A percentile compares a stretch with the other conserved stretches of the same genome.
phyloP scores from a whole-genome alignment of 2,888 invertebrate species.

The Chalcis sispes region DNA sequence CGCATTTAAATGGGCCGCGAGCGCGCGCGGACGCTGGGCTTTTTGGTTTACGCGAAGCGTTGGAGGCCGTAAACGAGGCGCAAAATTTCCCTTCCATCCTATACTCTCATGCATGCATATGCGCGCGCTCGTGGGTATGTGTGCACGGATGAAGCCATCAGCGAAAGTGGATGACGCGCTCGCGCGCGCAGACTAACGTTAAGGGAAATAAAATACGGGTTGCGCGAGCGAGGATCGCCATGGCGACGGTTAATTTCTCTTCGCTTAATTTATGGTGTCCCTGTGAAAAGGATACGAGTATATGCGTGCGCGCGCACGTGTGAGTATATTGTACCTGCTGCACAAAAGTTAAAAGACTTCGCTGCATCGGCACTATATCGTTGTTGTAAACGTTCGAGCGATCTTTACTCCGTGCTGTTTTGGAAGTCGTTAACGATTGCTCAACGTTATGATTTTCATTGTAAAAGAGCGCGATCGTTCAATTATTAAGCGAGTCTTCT shows the following conservation, averaged over 20 bases:
- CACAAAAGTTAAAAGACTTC: background rate
- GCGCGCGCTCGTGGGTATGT: too few relatives aligned
- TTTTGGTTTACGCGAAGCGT: slow-evolving; percentile 11
- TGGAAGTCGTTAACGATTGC: too few relatives aligned
- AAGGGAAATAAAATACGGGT: slow-evolving; percentile 64
- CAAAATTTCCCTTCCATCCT: slow-evolving; percentile 59
- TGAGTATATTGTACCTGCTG: slow-evolving; percentile 32
- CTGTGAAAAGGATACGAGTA: slow-evolving; percentile 64
- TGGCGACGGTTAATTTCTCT: slow-evolving; percentile 67
- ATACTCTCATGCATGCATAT: too few relatives aligned
- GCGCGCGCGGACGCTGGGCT: slow-evolving; percentile 8
- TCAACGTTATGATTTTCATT: too few relatives aligned
- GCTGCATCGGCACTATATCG: too few relatives aligned
- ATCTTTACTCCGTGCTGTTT: too few relatives aligned
- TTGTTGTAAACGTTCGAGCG: too few relatives aligned
- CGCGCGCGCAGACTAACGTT: slow-evolving; percentile 19
- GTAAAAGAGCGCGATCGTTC: too few relatives aligned
- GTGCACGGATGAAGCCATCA: slow-evolving; percentile 66
- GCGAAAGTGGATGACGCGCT: slow-evolving; percentile 63
- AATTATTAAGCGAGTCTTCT: too few relatives aligned
- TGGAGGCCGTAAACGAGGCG: slow-evolving; percentile 54
- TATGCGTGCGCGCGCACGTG: background rate
- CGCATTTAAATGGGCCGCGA: background rate
- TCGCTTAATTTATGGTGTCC: slow-evolving; percentile 68
- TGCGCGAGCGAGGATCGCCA: slow-evolving; percentile 50